Evolutionary conservation across 2,797 vertebrate genomes (phyloP).

Genomic region (Sparidentex hasta): DNA sequence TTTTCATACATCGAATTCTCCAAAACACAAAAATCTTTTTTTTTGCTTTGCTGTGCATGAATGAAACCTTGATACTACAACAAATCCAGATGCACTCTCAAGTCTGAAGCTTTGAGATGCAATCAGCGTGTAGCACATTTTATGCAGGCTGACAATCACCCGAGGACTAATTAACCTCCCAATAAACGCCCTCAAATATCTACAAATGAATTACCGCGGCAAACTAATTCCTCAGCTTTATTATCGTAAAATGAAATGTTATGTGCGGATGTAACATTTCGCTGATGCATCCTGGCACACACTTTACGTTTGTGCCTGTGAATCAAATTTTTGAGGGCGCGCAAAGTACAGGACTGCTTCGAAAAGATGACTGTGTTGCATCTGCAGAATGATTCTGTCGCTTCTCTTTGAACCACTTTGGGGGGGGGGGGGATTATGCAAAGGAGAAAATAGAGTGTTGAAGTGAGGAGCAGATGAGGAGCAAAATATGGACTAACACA

Average conservation of each 20-base stretch:
- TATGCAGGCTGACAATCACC: slow-evolving; percentile 30
- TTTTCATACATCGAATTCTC: neutral
- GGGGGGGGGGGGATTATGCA: slow-evolving; percentile 14
- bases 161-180: slow-evolving; percentile 37
- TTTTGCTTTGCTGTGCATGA: neutral
- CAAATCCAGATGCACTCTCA: neutral
- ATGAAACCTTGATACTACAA: neutral
- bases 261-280: neutral
- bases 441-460: slow-evolving; percentile 10
- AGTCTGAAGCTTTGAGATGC: slow-evolving; percentile 6
- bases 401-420: slow-evolving; percentile 29
- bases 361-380: slow-evolving; percentile 5
- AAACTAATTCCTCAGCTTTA: slow-evolving; percentile 6
- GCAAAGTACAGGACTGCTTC: slow-evolving; percentile 8
- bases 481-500: slow-evolving; percentile 25
- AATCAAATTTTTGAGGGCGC: slow-evolving; percentile 29
- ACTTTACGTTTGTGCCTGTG: neutral
- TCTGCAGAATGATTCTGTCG: slow-evolving; percentile 15
- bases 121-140: slow-evolving; percentile 26
- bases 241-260: slow-evolving; percentile 6
- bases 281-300: neutral
- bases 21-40: too few species aligned
- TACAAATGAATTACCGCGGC: slow-evolving; percentile 34
- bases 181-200: slow-evolving; percentile 35
- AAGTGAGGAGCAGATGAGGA: slow-evolving; percentile 16